A percentile compares a stretch with the other conserved stretches of the same genome.
These are phyloP conservation scores for Pampus argenteus DNA, from an alignment of 2,797 vertebrate species.

Conservation along the genomic window DNA sequence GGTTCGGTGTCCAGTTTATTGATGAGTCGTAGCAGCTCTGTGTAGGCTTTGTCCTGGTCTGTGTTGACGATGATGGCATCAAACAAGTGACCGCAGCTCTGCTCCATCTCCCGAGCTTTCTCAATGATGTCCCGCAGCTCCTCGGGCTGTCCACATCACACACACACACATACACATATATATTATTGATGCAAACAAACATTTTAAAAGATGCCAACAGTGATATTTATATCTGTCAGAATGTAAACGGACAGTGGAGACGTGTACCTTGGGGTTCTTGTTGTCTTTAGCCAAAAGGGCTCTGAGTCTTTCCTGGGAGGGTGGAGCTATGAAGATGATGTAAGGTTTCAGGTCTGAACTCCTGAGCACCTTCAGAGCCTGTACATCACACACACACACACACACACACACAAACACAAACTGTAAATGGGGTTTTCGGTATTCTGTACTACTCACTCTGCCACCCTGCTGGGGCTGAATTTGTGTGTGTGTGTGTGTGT, in stretches of 20 bases:
- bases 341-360: constrained; percentile 99
- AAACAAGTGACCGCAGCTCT: constrained; percentile 96
- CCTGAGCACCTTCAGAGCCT: constrained; percentile 94
- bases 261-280: constrained; percentile 95
- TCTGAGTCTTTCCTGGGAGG: constrained; percentile 95
- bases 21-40: constrained; percentile 94
- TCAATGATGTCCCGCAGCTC: constrained; percentile 96
- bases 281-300: constrained; percentile 95
- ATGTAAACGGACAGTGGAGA: constrained; percentile 7
- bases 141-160: constrained; percentile 71
- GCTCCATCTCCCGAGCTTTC: constrained; percentile 98
- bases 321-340: constrained; percentile 97
- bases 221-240: not conserved
- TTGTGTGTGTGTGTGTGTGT: not conserved
- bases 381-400: constrained; percentile 28
- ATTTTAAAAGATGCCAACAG: not conserved
- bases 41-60: constrained; percentile 94
- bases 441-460: not conserved
- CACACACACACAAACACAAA: not conserved
- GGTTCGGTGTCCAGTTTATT: constrained; percentile 99
- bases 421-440: too few species aligned
- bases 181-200: not conserved
- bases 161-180: not conserved
- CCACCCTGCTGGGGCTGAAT: not conserved
- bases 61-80: constrained; percentile 95